phyloP scores from a whole-genome alignment of 2,113 vertebrate species.

The Stomatorhinus ivindoensis region DNA sequence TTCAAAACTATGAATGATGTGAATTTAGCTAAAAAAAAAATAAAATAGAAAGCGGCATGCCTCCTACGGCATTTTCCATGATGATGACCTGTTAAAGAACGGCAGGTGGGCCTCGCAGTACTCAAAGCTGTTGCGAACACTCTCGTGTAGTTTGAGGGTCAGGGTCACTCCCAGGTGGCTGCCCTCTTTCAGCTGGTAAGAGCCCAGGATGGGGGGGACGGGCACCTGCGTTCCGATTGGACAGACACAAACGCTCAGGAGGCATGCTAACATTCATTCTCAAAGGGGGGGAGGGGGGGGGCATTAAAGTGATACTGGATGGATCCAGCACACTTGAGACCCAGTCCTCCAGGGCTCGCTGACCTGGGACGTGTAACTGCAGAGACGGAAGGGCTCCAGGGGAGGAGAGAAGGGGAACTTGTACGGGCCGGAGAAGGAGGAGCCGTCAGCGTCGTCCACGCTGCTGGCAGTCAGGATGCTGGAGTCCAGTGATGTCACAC shows the following conservation, averaged over 20 bases:
- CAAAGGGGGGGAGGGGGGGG: background rate
- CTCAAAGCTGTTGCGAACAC: conserved; percentile 85
- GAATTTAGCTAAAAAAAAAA: background rate
- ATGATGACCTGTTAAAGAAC: conserved; percentile 78
- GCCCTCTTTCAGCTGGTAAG: conserved; percentile 76
- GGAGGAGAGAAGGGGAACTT: conserved; percentile 88
- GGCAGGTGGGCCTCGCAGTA: conserved; percentile 84
- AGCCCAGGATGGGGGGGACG: conserved; percentile 83
- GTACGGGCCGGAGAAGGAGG: conserved; percentile 81
- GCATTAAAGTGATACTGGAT: background rate
- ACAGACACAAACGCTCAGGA: background rate
- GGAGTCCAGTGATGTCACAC: conserved; percentile 80
- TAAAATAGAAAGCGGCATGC: background rate
- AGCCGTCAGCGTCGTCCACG: conserved; percentile 66
- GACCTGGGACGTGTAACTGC: conserved; percentile 90
- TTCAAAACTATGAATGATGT: background rate
- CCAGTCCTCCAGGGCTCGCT: background rate
- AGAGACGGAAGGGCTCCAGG: conserved; percentile 78
- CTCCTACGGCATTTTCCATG: background rate
- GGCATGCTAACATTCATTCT: background rate
- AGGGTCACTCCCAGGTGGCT: conserved; percentile 65
- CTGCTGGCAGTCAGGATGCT: conserved; percentile 77
- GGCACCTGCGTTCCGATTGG: conserved; percentile 67
- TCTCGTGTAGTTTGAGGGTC: conserved; percentile 86
- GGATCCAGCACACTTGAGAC: background rate